These are phyloP conservation scores for Heterohyrax brucei DNA, from an alignment of 2,797 vertebrate genomes.

Conservation along the genomic window DNA sequence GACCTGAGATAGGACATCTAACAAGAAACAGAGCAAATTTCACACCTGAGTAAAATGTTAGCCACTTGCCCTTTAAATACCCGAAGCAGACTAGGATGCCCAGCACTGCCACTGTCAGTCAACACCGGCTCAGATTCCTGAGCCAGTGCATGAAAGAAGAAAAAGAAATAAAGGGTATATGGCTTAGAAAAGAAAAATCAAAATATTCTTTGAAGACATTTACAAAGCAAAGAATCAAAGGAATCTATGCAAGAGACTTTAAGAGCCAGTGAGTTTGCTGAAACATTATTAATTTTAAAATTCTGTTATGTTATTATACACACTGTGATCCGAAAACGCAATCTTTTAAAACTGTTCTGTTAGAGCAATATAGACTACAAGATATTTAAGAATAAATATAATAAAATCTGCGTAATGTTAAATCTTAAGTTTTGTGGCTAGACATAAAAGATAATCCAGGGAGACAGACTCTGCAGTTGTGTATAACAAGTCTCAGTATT, in stretches of 20 bases:
- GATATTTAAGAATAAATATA: neutral
- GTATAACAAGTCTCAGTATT: neutral
- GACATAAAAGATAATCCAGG: neutral
- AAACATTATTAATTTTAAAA: constrained; percentile 37
- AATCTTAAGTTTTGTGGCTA: constrained; percentile 46
- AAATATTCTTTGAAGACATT: constrained; percentile 4
- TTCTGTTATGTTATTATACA: neutral
- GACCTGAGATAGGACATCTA: neutral
- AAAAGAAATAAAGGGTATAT: neutral
- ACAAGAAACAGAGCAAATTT: neutral
- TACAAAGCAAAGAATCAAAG: constrained; percentile 26
- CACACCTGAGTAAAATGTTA: constrained; percentile 12
- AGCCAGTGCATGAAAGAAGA: neutral
- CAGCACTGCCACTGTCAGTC: neutral
- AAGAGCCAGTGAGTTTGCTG: neutral
- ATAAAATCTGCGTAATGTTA: neutral
- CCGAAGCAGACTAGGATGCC: neutral
- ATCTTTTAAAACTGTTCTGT: constrained; percentile 25
- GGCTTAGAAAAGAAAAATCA: neutral
- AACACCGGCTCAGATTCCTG: neutral
- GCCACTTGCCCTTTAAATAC: constrained; percentile 11
- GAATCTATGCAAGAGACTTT: neutral
- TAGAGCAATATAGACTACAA: neutral
- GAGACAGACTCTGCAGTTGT: neutral
- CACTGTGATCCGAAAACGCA: constrained; percentile 16